These are phyloP conservation scores for Pristionchus exspectatus DNA, from an alignment of 2,888 invertebrate genomes.

Conservation along the genomic window DNA sequence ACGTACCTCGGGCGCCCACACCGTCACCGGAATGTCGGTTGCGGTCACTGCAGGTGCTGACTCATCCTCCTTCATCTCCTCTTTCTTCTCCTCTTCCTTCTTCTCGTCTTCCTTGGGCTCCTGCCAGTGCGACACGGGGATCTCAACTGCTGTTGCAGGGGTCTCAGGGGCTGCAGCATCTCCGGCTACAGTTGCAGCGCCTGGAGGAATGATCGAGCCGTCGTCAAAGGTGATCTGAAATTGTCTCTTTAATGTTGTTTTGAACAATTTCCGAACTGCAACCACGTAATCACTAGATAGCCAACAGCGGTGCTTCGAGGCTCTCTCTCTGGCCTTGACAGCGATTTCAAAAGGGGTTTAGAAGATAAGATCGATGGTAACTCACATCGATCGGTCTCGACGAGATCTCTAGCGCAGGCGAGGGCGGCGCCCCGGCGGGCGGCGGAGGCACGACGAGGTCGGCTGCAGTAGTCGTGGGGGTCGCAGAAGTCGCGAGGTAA, in stretches of 20 bases:
- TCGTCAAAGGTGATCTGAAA: constrained; percentile 37
- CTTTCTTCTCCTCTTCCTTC: neutral
- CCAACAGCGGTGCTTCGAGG: no score
- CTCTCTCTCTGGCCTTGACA: no score
- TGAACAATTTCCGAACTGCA: no score
- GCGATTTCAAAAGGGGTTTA: no score
- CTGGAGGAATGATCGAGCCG: neutral
- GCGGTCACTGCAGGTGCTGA: neutral
- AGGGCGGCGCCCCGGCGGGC: neutral
- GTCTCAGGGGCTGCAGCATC: neutral
- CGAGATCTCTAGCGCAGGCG: neutral
- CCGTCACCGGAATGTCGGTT: neutral
- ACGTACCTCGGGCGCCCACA: neutral
- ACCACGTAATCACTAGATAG: no score
- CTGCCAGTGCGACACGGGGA: neutral
- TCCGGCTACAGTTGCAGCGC: constrained; percentile 4
- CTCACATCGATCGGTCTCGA: constrained; percentile 25
- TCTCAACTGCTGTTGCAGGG: neutral
- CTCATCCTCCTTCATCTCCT: neutral
- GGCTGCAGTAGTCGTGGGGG: neutral
- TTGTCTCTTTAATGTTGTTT: no score
- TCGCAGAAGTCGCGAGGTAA: no score
- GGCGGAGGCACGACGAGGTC: neutral
- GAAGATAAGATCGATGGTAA: no score
- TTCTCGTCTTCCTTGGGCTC: neutral